Conservation (phyloP, 2,888 invertebrate species). For the Cosmorhoe ocellata region DNA sequence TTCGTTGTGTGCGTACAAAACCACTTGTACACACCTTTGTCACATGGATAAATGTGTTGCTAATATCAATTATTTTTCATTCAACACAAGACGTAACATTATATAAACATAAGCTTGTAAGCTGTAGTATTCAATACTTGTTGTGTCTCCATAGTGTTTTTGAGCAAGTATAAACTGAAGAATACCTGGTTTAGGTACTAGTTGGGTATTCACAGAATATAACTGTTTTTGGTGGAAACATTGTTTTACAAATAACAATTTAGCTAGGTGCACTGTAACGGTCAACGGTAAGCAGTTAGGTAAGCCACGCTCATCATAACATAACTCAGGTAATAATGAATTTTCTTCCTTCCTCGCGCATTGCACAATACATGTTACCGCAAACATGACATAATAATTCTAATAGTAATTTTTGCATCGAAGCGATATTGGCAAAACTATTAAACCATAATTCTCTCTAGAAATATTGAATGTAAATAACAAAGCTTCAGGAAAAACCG, state of each 20-base stretch:
- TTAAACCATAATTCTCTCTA: no score
- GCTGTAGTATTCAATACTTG: constrained; percentile 7
- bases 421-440: constrained; percentile 6
- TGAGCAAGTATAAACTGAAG: not conserved
- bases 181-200: no score
- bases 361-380: constrained; percentile 58
- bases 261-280: constrained; percentile 41
- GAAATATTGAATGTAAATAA: no score
- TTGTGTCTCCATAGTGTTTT: constrained; percentile 3
- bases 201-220: no score
- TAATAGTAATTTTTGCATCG: no score
- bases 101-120: not conserved
- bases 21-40: constrained; percentile 21
- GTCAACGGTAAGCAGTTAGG: constrained; percentile 44
- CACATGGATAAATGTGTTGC: constrained; percentile 19
- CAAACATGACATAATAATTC: constrained; percentile 34
- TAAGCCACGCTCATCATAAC: constrained; percentile 58
- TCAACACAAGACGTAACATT: constrained; percentile 14
- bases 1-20: constrained; percentile 48
- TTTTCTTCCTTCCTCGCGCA: constrained; percentile 66
- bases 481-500: no score
- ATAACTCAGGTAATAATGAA: constrained; percentile 49
- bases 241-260: no score
- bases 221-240: not conserved
- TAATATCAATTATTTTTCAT: constrained; percentile 24